Base-by-base conservation (phyloP, 2,888 invertebrate genomes). In the Cantharis flavilabris region DNA sequence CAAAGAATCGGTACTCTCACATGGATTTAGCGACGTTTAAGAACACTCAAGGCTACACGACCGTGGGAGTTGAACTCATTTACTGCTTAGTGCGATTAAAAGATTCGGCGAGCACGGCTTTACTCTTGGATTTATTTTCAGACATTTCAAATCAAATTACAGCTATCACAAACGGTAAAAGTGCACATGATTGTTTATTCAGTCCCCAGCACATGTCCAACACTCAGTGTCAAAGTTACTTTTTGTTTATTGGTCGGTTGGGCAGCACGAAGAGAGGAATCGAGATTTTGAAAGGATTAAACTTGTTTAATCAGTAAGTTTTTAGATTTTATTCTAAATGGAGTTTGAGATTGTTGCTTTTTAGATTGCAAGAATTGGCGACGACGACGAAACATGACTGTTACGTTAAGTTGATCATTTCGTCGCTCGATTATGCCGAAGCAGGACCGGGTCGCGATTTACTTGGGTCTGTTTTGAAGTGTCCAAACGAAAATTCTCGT, bases 171-270 rank as follows among this genome's bases (percentile, higher is more conserved):
- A 92, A 92, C 2, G 92, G 94, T 1, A 91, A 93, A 82, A 94
- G 94, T 81, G 95, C 96, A 0, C 96, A 96, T 86, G 96, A 96
- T 85, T 96, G 96, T 82, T 89, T 97, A 18, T 95, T 97, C 84
- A 96, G 96, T 87, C 97, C 97, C 0, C 94, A 95, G 82, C 95
- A 95, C 86, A 94, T 97, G 92, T 92, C 93, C 83, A 96, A 94
- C 84, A 97, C 97, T 0, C 94, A 97, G 90, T 96, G 97, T 86
- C 97, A 97, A 88, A 95, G 95, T 90, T 98, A 98, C 90, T 98
- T 98, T 88, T 91, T 98, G 67, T 96, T 97, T 86, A 93, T 98
- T 79, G 98, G 98, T 0, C 94, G 96, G 82, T 91, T 98, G 84
- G 94, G 94, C 82, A 93, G 94, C 80, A 91, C 92, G 9, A 91